phyloP scores from a whole-genome alignment of 2,888 invertebrate genomes.

The Brachyptera putata region DNA sequence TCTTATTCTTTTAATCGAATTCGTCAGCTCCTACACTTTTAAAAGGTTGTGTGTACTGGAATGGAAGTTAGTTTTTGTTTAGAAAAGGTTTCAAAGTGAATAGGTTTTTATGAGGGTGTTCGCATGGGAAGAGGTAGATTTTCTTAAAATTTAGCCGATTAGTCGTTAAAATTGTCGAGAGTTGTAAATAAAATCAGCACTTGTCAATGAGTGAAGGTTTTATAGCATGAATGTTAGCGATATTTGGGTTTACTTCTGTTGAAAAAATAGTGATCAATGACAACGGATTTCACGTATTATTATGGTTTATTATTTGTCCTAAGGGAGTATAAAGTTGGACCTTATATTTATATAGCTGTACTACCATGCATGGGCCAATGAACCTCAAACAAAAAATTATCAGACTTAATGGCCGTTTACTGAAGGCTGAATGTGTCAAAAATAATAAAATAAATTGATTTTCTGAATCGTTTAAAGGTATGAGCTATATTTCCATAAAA shows the following conservation, averaged over 20 bases:
- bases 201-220: constrained; percentile 1
- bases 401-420: background rate
- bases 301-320: background rate
- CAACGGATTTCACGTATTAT: background rate
- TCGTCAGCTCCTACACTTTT: constrained; percentile 4
- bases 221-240: background rate
- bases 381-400: constrained; percentile 7
- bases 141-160: background rate
- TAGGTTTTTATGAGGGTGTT: constrained; percentile 2
- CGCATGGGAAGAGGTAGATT: background rate
- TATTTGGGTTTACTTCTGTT: background rate
- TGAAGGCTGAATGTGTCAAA: background rate
- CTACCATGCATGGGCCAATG: constrained; percentile 6
- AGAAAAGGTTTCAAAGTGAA: background rate
- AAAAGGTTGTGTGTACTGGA: constrained; percentile 2
- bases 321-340: background rate
- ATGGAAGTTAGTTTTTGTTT: background rate
- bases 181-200: constrained; percentile 9
- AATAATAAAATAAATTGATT: no score
- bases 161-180: background rate
- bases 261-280: background rate
- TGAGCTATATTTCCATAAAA: no score
- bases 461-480: no score
- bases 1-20: constrained; percentile 8
- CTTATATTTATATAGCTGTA: background rate